Percentiles rank a stretch among this genome's conserved stretches.
phyloP scores from a whole-genome alignment of 1,140 invertebrate species.

The Aleiodes sp. region DNA sequence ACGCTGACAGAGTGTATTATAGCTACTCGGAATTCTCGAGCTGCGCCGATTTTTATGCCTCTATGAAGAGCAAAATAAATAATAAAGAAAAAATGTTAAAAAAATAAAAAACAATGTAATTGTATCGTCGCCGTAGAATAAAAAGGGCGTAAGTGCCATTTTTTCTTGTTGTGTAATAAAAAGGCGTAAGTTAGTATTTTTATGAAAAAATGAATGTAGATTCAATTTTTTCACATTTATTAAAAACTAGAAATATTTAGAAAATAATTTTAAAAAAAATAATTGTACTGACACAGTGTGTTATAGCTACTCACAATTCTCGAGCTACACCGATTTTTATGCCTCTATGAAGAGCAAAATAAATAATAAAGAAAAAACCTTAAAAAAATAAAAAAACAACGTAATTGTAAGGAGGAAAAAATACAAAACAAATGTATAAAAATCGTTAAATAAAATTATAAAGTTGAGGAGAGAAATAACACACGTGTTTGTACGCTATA shows the following conservation, averaged over 20 bases:
- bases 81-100: background rate
- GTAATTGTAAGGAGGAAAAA: background rate
- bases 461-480: background rate
- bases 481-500: constrained; percentile 21
- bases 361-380: background rate
- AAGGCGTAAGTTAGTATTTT: too few species aligned
- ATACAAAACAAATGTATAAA: too few species aligned
- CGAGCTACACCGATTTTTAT: constrained; percentile 16
- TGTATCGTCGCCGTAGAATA: too few species aligned
- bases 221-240: too few species aligned
- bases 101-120: background rate
- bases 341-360: background rate
- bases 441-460: too few species aligned
- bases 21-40: constrained; percentile 24
- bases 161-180: too few species aligned
- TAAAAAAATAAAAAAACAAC: background rate
- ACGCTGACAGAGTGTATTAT: constrained; percentile 27
- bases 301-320: constrained; percentile 23
- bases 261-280: too few species aligned
- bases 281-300: constrained; percentile 18
- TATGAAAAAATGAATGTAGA: too few species aligned
- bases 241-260: too few species aligned
- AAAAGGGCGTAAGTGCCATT: too few species aligned
- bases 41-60: constrained; percentile 8
- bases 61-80: background rate